Evolutionary conservation across 2,888 invertebrate genomes (phyloP).

Genomic region (Erynnis tages): DNA sequence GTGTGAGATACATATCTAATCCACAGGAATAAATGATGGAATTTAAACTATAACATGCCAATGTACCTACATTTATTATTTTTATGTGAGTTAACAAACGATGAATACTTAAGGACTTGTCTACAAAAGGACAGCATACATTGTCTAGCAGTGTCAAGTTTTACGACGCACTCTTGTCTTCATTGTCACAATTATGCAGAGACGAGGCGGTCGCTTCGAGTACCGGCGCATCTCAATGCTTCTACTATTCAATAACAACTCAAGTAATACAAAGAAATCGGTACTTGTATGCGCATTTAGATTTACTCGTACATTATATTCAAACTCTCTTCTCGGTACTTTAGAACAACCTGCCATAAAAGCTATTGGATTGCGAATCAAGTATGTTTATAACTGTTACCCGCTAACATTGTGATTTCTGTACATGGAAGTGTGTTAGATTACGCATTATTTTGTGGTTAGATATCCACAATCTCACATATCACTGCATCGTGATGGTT

Average conservation of each 20-base stretch:
- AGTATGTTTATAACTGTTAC: conserved; percentile 27
- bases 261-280: conserved; percentile 24
- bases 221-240: conserved; percentile 26
- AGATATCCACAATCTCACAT: too few species aligned
- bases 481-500: too few species aligned
- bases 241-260: conserved; percentile 28
- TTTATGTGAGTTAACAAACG: conserved; percentile 43
- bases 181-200: conserved; percentile 65
- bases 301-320: conserved; percentile 33
- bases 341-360: conserved; percentile 33
- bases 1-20: conserved; percentile 45
- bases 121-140: conserved; percentile 66
- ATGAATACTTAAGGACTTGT: conserved; percentile 68
- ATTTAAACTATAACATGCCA: conserved; percentile 12
- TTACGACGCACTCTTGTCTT: conserved; percentile 72
- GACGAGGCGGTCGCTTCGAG: conserved; percentile 42
- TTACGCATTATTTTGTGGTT: conserved; percentile 8
- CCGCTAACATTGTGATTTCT: conserved; percentile 23
- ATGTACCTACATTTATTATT: conserved; percentile 14
- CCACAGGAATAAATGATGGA: conserved; percentile 31
- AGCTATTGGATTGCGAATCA: conserved; percentile 34
- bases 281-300: conserved; percentile 21
- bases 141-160: conserved; percentile 65
- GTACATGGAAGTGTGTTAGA: conserved; percentile 1
- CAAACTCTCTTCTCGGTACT: conserved; percentile 33